Percentiles rank a stretch among this genome's conserved stretches.
These are phyloP conservation scores for Falco rusticolus DNA, from an alignment of 2,797 vertebrate species.

Conservation along the genomic window DNA sequence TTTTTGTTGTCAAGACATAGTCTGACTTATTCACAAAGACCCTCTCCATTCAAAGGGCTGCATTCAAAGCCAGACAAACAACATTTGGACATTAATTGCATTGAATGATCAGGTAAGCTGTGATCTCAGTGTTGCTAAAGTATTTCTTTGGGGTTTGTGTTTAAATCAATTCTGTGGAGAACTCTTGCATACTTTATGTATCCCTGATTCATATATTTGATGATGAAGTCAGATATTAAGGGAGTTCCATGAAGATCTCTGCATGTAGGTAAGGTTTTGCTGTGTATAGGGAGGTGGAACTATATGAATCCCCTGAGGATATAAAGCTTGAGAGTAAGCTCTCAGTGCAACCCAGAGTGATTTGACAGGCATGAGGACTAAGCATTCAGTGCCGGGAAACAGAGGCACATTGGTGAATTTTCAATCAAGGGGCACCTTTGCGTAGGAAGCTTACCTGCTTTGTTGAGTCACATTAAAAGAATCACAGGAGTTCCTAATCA, in stretches of 20 bases:
- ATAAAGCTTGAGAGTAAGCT: not conserved
- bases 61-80: not conserved
- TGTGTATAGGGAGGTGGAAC: not conserved
- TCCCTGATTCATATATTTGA: not conserved
- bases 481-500: constrained; percentile 22
- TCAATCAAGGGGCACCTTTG: constrained; percentile 39
- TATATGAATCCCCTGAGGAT: not conserved
- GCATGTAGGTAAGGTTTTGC: not conserved
- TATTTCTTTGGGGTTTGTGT: not conserved
- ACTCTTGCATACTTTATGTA: not conserved
- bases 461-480: constrained; percentile 25
- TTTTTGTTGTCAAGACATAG: not conserved
- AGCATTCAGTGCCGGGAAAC: not conserved
- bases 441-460: not conserved
- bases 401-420: not conserved
- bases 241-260: not conserved
- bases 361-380: not conserved
- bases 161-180: not conserved
- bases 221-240: not conserved
- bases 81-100: not conserved
- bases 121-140: not conserved
- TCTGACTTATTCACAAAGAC: not conserved
- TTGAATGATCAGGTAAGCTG: not conserved
- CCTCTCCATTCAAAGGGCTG: not conserved
- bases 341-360: not conserved